A percentile compares a stretch with the other conserved stretches of the same genome.
Evolutionary conservation across 2,113 vertebrate genomes (phyloP).

Genomic region (Halcyon senegalensis): DNA sequence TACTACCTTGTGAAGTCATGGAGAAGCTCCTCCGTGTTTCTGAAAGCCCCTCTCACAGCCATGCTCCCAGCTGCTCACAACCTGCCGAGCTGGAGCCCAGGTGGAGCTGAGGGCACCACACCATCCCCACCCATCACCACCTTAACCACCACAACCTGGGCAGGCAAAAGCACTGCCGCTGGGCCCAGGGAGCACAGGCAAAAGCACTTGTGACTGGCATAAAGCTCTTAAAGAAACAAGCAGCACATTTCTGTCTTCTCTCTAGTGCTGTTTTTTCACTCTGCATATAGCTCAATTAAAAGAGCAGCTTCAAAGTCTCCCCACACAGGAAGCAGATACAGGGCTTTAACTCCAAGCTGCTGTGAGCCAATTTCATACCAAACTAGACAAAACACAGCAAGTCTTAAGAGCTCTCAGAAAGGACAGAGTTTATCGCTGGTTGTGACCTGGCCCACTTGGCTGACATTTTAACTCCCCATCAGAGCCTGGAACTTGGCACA

Average conservation of each 20-base stretch:
- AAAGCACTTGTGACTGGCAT: neutral
- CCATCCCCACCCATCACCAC: too few relatives aligned
- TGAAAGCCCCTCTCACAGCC: neutral
- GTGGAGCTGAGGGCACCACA: neutral
- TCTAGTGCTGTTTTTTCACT: neutral
- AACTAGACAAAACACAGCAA: neutral
- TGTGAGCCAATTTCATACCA: neutral
- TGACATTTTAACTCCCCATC: neutral
- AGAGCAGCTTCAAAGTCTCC: neutral
- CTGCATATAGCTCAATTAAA: neutral
- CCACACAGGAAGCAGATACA: rapidly evolving
- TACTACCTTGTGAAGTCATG: neutral
- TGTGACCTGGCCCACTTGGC: conserved; percentile 7
- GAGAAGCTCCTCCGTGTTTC: neutral
- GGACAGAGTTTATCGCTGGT: conserved; percentile 18
- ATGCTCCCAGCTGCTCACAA: neutral
- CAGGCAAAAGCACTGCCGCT: neutral
- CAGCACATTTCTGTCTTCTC: neutral
- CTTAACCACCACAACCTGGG: neutral
- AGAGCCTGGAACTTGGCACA: neutral
- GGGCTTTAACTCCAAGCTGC: neutral
- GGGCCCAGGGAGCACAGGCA: neutral
- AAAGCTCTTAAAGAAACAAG: neutral
- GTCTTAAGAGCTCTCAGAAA: neutral
- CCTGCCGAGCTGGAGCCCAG: neutral